A percentile compares a stretch with the other conserved stretches of the same genome.
Conservation (phyloP, 92 coral and sea anemone species). For the Palythoa grandis region DNA sequence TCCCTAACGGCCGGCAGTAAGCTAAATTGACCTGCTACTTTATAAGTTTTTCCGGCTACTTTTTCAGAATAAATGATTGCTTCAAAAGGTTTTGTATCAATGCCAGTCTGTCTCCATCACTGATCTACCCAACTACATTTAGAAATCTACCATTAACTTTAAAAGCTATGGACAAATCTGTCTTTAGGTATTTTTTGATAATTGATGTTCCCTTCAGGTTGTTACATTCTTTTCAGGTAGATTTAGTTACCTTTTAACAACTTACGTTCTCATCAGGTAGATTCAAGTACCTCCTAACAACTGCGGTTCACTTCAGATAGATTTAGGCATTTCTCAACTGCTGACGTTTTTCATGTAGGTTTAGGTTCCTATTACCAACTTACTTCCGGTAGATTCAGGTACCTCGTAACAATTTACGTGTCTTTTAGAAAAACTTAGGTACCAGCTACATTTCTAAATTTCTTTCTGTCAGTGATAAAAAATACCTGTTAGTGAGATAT, state of each 20-base stretch:
- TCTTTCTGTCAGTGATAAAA: too few relatives aligned
- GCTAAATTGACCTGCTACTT: too few relatives aligned
- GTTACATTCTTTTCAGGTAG: background rate
- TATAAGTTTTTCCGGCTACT: too few relatives aligned
- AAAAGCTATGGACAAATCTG: too few relatives aligned
- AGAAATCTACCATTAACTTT: too few relatives aligned
- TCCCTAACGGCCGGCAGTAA: too few relatives aligned
- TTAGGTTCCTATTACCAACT: background rate
- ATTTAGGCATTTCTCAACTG: background rate
- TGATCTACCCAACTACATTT: too few relatives aligned
- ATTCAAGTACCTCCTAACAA: background rate
- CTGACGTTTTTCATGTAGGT: background rate
- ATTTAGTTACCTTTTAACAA: background rate
- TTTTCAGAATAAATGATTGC: too few relatives aligned
- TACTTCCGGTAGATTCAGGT: background rate
- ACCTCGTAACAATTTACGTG: background rate
- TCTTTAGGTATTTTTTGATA: too few relatives aligned
- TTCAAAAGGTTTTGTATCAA: too few relatives aligned
- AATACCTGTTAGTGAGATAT: too few relatives aligned
- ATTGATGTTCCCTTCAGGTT: background rate
- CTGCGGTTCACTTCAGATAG: background rate
- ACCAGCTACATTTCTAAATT: background rate
- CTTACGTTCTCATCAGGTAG: background rate
- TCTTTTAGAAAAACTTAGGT: background rate
- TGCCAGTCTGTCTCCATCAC: too few relatives aligned